These are phyloP conservation scores for Urocyon cinereoargenteus DNA, from an alignment of 2,797 vertebrate genomes.

Conservation along the genomic window DNA sequence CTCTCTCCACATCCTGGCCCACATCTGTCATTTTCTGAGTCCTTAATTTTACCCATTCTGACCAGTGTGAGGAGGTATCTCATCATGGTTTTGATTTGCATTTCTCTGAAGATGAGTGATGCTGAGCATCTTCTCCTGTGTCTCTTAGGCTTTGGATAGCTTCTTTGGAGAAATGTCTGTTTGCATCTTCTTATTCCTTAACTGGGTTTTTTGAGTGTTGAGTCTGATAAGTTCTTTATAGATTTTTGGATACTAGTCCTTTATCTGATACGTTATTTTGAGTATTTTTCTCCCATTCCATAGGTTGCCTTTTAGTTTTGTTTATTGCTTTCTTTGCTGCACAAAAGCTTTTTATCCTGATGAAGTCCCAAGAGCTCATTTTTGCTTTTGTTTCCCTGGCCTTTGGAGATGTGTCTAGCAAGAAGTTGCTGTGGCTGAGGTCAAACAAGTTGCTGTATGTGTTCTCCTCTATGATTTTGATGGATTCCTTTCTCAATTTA, in stretches of 20 bases:
- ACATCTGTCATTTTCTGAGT: neutral
- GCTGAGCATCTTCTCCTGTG: neutral
- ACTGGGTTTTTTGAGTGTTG: neutral
- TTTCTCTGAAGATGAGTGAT: neutral
- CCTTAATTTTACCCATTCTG: neutral
- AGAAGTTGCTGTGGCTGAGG: neutral
- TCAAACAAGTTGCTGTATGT: neutral
- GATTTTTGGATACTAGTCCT: neutral
- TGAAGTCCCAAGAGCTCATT: neutral
- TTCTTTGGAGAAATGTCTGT: neutral
- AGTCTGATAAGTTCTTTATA: neutral
- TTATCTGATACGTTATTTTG: neutral
- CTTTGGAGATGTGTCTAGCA: neutral
- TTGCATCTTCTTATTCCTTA: neutral
- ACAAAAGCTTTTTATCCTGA: neutral
- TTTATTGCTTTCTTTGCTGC: neutral
- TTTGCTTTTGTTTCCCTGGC: neutral
- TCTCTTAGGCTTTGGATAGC: neutral
- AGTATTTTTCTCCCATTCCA: neutral
- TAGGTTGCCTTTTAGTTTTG: neutral
- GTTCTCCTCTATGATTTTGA: neutral
- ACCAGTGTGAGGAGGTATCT: neutral
- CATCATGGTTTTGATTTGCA: no score
- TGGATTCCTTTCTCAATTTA: neutral
- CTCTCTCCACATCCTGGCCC: neutral